phyloP scores from a whole-genome alignment of 2,797 vertebrate species.

The Acanthurus tractus region DNA sequence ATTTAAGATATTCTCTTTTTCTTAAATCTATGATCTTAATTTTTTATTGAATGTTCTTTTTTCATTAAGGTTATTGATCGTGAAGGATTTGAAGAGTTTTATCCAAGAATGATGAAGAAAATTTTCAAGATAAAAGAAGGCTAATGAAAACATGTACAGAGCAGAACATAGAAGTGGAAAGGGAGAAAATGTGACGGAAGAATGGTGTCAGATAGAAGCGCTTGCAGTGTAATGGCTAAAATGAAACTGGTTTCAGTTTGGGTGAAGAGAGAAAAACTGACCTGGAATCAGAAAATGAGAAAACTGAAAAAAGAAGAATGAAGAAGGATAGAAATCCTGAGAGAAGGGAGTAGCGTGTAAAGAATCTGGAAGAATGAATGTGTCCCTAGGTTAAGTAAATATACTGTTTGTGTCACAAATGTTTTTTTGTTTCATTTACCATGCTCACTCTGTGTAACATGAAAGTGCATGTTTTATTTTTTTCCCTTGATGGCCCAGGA shows the following conservation, averaged over 20 bases:
- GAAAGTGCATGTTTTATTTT: slow-evolving; percentile 92
- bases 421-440: slow-evolving; percentile 72
- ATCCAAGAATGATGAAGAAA: slow-evolving; percentile 98
- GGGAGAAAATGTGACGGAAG: slow-evolving; percentile 97
- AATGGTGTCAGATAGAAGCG: slow-evolving; percentile 96
- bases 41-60: slow-evolving; percentile 99
- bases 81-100: slow-evolving; percentile 99
- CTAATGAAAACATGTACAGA: slow-evolving; percentile 96
- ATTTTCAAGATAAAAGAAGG: slow-evolving; percentile 99
- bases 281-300: slow-evolving; percentile 94
- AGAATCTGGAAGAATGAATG: slow-evolving; percentile 99
- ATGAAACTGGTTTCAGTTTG: slow-evolving; percentile 94
- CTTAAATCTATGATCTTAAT: slow-evolving; percentile 92
- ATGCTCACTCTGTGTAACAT: slow-evolving; percentile 91
- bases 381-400: slow-evolving; percentile 99
- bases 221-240: slow-evolving; percentile 96
- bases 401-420: slow-evolving; percentile 96
- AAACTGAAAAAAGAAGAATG: slow-evolving; percentile 98
- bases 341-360: slow-evolving; percentile 95
- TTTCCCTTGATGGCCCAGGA: slow-evolving; percentile 90
- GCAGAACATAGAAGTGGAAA: slow-evolving; percentile 97
- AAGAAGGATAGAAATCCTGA: slow-evolving; percentile 98
- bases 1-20: slow-evolving; percentile 52
- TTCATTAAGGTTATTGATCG: slow-evolving; percentile 99
- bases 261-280: slow-evolving; percentile 90